Evolutionary conservation across 1,140 invertebrate species (phyloP), one percentile per base, ranked within the genome.

Genomic region (Mizuhopecten yessoensis): DNA sequence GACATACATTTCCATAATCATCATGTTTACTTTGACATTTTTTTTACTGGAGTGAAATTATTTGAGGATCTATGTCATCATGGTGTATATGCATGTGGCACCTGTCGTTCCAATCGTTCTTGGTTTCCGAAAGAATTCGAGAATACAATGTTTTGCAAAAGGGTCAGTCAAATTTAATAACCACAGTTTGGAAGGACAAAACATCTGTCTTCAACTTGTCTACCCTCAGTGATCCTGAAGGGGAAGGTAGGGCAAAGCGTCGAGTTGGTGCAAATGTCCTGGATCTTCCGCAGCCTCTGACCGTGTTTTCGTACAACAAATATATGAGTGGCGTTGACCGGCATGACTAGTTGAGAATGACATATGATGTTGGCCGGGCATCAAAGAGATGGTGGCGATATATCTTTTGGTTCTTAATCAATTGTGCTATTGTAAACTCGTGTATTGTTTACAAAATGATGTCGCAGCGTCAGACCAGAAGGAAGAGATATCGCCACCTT

Each of bases 301-400:
- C 86, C 9, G 86, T 87, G 11, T 34, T 29, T 87, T 29, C 39
- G 17, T 90, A 87, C 33, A 90, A 87, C 33, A 87, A 90, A 33
- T 88, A 87, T 49, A 90, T 90, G 90, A 45, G 87, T n/a, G 86
- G 90, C 0, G 90, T 90, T 13, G 87, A 90, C 87, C 87, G 86
- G 5, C 86, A 88, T 88, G 90, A 90, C 34, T 87, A 90, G 42
- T 34, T 90, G 33, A 45, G 87, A 23, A 87, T 86, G 33, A 57
- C 42, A 29, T 90, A 87, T 87, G 36, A n/a, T 29, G 33, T 90
- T 20, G 86, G 86, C 10, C 17, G 89, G 20, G 36, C 36, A 42
- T 34, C 39, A n/a, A 90, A 87, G 57, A 90, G 34, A 34, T 87
- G 86, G 42, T 90, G 90, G 90, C 75, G 42, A 34, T 88, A 90